These are phyloP conservation scores for Lamellibrachia columna DNA, from an alignment of 2,888 invertebrate species.

Conservation along the genomic window DNA sequence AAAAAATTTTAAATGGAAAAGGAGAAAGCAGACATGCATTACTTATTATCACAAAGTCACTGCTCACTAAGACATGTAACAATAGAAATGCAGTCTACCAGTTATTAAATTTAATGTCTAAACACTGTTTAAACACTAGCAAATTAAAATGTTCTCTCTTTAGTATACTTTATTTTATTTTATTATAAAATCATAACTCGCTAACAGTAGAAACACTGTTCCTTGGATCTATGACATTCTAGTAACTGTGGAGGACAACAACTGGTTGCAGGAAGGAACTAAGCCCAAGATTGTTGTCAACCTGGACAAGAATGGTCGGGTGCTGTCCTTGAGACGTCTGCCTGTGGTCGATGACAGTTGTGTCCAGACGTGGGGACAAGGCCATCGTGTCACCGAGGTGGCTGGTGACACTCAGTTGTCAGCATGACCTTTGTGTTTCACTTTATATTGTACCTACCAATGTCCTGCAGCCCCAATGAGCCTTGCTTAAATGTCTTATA, in stretches of 20 bases:
- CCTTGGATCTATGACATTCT: neutral
- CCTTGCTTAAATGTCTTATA: neutral
- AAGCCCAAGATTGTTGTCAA: conserved; percentile 11
- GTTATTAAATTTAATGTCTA: too few relatives aligned
- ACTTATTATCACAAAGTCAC: too few relatives aligned
- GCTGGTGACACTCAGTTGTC: neutral
- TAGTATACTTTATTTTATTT: too few relatives aligned
- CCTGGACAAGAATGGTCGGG: neutral
- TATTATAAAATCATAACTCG: too few relatives aligned
- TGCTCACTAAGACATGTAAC: too few relatives aligned
- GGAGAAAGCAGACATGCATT: too few relatives aligned
- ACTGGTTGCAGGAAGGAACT: neutral
- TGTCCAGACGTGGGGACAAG: neutral
- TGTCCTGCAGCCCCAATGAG: neutral
- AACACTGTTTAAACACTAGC: too few relatives aligned
- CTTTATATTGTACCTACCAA: neutral
- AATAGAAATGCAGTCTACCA: too few relatives aligned
- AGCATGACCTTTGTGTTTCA: neutral
- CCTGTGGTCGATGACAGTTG: neutral
- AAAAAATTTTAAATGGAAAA: too few relatives aligned
- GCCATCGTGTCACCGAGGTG: neutral
- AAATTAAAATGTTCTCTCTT: too few relatives aligned
- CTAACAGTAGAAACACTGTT: neutral
- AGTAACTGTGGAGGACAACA: neutral
- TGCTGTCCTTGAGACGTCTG: neutral